Conservation (phyloP, 2,113 vertebrate species). For the Catharus fuscescens region DNA sequence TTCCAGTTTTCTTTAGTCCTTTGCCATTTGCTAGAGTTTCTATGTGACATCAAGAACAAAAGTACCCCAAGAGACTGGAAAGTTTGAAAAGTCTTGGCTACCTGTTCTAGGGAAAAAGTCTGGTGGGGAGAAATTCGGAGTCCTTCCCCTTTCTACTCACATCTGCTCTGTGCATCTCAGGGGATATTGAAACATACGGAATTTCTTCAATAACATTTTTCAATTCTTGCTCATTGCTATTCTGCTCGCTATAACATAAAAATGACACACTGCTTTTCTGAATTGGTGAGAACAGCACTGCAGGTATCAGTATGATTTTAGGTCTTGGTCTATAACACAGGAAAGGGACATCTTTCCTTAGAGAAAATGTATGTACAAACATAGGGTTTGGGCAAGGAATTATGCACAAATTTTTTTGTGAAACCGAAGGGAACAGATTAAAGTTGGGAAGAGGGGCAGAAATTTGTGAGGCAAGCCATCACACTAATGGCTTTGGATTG, state of each 20-base stretch:
- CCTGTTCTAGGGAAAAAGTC: not conserved
- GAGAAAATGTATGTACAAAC: not conserved
- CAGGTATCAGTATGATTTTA: not conserved
- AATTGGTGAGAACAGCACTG: not conserved
- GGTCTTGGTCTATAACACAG: not conserved
- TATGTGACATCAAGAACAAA: not conserved
- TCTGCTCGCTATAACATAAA: not conserved
- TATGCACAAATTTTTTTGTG: not conserved
- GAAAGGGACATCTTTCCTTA: not conserved
- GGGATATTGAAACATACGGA: not conserved
- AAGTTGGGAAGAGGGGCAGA: not conserved
- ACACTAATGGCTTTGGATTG: not conserved
- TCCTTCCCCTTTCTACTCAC: not conserved
- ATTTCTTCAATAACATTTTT: not conserved
- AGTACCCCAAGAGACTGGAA: not conserved
- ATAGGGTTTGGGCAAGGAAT: not conserved
- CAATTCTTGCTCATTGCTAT: not conserved
- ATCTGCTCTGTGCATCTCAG: not conserved
- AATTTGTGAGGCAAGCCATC: not conserved
- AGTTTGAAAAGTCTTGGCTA: not conserved
- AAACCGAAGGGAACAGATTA: not conserved
- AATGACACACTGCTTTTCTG: fast-evolving
- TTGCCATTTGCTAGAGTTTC: not conserved
- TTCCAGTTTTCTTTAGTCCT: not conserved
- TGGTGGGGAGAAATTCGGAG: not conserved